Percentiles rank a stretch among this genome's conserved stretches.
phyloP scores from a whole-genome alignment of 1,140 invertebrate species.

The Lordiphosa mommai region DNA sequence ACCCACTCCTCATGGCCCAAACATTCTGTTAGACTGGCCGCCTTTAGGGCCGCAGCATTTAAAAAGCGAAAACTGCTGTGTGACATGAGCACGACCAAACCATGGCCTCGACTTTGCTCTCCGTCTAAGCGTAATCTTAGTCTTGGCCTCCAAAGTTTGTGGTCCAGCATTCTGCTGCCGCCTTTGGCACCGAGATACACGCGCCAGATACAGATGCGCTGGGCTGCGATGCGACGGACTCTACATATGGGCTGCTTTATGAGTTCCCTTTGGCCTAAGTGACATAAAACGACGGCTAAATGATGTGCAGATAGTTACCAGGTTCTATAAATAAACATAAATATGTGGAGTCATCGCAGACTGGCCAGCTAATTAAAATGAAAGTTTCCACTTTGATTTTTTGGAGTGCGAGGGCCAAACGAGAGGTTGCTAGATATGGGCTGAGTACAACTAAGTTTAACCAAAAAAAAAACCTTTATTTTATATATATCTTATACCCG shows the following conservation, averaged over 20 bases:
- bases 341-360: conserved; percentile 50
- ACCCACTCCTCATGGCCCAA: neutral
- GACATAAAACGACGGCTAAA: conserved; percentile 71
- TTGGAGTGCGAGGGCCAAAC: conserved; percentile 8
- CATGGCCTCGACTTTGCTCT: conserved; percentile 46
- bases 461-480: too few species aligned
- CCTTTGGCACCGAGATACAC: conserved; percentile 49
- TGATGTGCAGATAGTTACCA: conserved; percentile 66
- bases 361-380: conserved; percentile 66
- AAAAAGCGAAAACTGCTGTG: conserved; percentile 71
- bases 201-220: conserved; percentile 64
- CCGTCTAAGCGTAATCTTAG: conserved; percentile 2
- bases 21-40: conserved; percentile 37
- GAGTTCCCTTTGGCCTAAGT: conserved; percentile 58
- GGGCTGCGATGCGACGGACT: too few species aligned
- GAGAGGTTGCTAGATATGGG: too few species aligned
- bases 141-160: conserved; percentile 5
- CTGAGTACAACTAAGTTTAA: too few species aligned
- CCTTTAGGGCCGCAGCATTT: conserved; percentile 65
- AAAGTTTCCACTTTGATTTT: conserved; percentile 40
- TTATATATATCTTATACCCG: too few species aligned
- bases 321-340: conserved; percentile 64
- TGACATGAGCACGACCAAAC: conserved; percentile 70
- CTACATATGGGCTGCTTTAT: conserved; percentile 60
- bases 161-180: conserved; percentile 34